Evolutionary conservation across 2,797 vertebrate genomes (phyloP).

Genomic region (Prunella strophiata): DNA sequence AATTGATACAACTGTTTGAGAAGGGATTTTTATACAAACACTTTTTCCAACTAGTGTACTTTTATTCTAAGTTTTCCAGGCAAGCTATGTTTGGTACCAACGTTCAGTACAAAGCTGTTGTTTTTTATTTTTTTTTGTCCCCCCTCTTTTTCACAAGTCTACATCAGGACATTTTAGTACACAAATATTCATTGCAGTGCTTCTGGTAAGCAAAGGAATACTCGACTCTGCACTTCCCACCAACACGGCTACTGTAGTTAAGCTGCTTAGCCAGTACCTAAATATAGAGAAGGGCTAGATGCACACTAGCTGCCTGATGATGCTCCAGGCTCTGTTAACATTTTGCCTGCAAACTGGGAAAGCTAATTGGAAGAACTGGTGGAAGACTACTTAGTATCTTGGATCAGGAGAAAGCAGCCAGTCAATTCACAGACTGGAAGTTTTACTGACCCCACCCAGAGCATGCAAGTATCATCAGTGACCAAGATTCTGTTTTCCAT

Average conservation of each 20-base stretch:
- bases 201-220: neutral
- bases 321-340: neutral
- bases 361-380: neutral
- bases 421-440: neutral
- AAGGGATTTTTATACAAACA: neutral
- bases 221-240: neutral
- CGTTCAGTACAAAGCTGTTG: neutral
- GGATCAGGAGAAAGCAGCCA: neutral
- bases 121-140: neutral
- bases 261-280: constrained; percentile 24
- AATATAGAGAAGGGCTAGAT: neutral
- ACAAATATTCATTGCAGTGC: neutral
- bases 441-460: neutral
- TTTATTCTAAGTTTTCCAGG: neutral
- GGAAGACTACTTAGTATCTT: neutral
- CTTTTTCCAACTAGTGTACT: neutral
- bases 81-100: neutral
- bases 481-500: neutral
- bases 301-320: neutral
- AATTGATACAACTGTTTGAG: neutral
- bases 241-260: neutral
- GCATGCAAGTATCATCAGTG: neutral
- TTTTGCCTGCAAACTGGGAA: neutral
- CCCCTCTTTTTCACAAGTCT: neutral
- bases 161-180: neutral